These are phyloP conservation scores for Dendrolimus punctatus DNA, from an alignment of 1,140 invertebrate genomes.

Conservation along the genomic window DNA sequence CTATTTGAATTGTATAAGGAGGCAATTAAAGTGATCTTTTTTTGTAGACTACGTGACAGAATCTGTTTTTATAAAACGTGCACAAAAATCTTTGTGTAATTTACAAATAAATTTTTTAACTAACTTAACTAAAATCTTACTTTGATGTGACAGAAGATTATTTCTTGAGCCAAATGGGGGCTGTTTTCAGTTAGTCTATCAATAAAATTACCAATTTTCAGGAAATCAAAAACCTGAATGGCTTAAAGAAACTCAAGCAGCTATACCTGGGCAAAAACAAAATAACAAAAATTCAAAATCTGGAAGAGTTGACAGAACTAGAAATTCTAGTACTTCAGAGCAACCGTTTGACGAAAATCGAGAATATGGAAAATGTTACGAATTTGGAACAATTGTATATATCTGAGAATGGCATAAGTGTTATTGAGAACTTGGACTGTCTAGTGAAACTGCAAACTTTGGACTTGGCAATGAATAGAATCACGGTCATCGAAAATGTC, in stretches of 20 bases:
- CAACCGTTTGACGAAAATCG: constrained; percentile 91
- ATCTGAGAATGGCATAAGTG: constrained; percentile 92
- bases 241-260: constrained; percentile 80
- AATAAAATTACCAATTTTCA: constrained; percentile 51
- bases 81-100: neutral
- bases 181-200: too few relatives aligned
- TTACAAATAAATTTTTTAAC: too few relatives aligned
- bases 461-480: constrained; percentile 92
- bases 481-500: constrained; percentile 87
- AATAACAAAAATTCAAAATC: constrained; percentile 90
- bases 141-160: too few relatives aligned
- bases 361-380: constrained; percentile 83
- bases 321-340: constrained; percentile 91
- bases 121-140: too few relatives aligned
- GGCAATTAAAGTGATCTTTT: too few relatives aligned
- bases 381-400: constrained; percentile 93
- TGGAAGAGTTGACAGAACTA: constrained; percentile 84
- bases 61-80: neutral
- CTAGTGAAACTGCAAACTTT: constrained; percentile 86
- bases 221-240: constrained; percentile 89
- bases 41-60: too few relatives aligned
- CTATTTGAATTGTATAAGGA: too few relatives aligned
- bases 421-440: constrained; percentile 81
- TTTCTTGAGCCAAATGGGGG: too few relatives aligned
- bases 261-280: constrained; percentile 98